These are phyloP conservation scores for Cremastinae sp. DNA, from an alignment of 2,888 invertebrate genomes.

Conservation along the genomic window DNA sequence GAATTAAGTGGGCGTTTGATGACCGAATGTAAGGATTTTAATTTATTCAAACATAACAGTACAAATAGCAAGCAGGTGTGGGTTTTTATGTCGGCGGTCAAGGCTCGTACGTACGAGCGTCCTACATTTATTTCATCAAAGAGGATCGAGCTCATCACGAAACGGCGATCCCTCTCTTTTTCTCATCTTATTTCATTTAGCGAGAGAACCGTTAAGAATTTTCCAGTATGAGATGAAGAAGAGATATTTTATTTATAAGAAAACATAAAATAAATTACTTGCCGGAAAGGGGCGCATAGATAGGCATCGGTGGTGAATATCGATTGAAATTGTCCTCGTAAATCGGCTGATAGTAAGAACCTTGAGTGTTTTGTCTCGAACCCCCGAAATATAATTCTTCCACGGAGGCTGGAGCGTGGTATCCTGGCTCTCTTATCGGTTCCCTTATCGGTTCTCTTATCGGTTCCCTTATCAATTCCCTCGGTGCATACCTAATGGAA, in stretches of 20 bases:
- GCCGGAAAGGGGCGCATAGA: conserved; percentile 75
- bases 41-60: conserved; percentile 25
- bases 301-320: conserved; percentile 72
- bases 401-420: conserved; percentile 73
- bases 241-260: conserved; percentile 2
- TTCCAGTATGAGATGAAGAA: conserved; percentile 2
- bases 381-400: conserved; percentile 75
- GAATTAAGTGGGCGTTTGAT: conserved; percentile 41
- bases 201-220: background rate
- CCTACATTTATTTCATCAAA: conserved; percentile 44
- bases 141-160: no score
- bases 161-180: background rate
- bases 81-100: conserved; percentile 39
- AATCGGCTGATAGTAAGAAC: conserved; percentile 74
- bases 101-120: conserved; percentile 50
- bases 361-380: conserved; percentile 66
- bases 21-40: conserved; percentile 17
- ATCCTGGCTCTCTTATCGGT: conserved; percentile 72
- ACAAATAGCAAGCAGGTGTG: conserved; percentile 38
- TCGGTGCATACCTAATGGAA: no score
- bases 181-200: background rate
- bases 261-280: conserved; percentile 55
- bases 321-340: conserved; percentile 74
- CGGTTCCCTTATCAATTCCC: no score
- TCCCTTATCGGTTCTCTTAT: conserved; percentile 65